A percentile compares a stretch with the other conserved stretches of the same genome.
phyloP scores from a whole-genome alignment of 2,113 vertebrate genomes.

The Grammomys surdaster region DNA sequence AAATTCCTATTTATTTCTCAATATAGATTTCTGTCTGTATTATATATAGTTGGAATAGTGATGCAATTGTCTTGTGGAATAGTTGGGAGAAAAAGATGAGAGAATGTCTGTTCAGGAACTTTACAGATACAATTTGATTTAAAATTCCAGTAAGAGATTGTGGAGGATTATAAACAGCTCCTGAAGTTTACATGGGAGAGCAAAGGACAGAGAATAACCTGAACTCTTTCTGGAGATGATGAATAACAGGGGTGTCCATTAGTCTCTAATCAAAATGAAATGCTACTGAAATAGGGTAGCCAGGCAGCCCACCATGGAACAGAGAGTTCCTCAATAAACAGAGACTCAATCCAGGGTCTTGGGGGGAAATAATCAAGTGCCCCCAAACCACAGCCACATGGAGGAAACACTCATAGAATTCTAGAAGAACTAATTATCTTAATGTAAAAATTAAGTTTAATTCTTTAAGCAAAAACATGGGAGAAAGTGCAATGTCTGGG shows the following conservation, averaged over 20 bases:
- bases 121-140: constrained; percentile 45
- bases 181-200: constrained; percentile 42
- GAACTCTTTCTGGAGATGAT: constrained; percentile 3
- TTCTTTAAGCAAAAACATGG: neutral
- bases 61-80: neutral
- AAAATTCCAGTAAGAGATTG: constrained; percentile 17
- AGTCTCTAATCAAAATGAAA: neutral
- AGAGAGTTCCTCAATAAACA: neutral
- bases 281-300: neutral
- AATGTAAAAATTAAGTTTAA: constrained; percentile 26
- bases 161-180: neutral
- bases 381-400: neutral
- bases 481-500: neutral
- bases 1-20: constrained; percentile 4
- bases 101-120: constrained; percentile 25
- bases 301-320: neutral
- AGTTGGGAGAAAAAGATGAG: neutral
- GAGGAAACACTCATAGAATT: neutral
- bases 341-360: neutral
- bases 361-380: neutral
- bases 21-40: neutral
- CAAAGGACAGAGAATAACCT: neutral
- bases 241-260: neutral
- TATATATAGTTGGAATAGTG: neutral
- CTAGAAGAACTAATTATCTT: constrained; percentile 45